Evolutionary conservation across 2,113 vertebrate genomes (phyloP).

Genomic region (Anoura caudifer): DNA sequence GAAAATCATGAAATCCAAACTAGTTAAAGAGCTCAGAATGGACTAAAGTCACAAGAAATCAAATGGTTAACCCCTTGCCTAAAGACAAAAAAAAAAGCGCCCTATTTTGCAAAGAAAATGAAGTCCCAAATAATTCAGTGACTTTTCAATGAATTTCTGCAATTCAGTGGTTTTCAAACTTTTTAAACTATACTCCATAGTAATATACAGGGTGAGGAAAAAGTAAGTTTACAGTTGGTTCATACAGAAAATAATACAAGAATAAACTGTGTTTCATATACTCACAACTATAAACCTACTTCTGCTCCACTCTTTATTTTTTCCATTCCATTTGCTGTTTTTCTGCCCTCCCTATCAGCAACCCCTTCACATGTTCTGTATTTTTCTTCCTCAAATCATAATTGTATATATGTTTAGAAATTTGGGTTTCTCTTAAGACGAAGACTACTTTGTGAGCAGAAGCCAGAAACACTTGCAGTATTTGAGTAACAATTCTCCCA

Average conservation of each 20-base stretch:
- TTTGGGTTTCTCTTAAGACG: neutral
- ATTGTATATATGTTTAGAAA: neutral
- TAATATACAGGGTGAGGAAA: neutral
- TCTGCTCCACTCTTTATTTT: neutral
- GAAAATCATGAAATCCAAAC: neutral
- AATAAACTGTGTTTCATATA: neutral
- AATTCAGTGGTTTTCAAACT: neutral
- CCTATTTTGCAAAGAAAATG: neutral
- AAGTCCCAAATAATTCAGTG: neutral
- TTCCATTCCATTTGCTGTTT: neutral
- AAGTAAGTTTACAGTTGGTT: neutral
- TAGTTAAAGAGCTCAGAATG: neutral
- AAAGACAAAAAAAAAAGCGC: neutral
- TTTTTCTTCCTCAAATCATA: slow-evolving; percentile 15
- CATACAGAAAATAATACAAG: neutral
- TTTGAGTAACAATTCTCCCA: neutral
- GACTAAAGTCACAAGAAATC: neutral
- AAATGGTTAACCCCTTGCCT: neutral
- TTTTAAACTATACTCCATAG: neutral
- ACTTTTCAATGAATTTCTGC: neutral
- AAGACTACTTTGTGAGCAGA: neutral
- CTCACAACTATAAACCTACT: neutral
- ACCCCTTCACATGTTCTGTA: neutral
- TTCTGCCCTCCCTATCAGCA: neutral
- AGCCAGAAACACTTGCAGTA: neutral